phyloP scores from a whole-genome alignment of 92 coral and sea anemone species.

The Phenganax marumi region DNA sequence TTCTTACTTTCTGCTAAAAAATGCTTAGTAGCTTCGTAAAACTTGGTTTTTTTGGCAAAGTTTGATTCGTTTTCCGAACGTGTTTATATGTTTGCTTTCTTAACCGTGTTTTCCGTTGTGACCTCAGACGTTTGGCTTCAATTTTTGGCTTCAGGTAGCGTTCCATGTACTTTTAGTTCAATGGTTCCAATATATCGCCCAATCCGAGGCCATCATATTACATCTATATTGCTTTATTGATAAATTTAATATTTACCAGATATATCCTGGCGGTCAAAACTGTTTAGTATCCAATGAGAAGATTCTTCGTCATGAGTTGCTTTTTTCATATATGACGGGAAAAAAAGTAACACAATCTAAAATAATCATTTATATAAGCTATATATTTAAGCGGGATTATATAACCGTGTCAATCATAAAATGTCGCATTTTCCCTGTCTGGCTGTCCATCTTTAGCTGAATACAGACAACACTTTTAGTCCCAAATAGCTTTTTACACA shows the following conservation, averaged over 20 bases:
- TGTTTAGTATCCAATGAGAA: slow-evolving; percentile 16
- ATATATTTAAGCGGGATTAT: neutral
- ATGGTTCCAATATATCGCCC: neutral
- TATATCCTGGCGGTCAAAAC: slow-evolving; percentile 1
- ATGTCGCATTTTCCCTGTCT: too few species aligned
- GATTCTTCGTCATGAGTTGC: neutral
- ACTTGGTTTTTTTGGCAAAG: too few species aligned
- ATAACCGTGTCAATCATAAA: too few species aligned
- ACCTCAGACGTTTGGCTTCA: too few species aligned
- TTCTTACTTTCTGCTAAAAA: too few species aligned
- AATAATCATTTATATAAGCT: neutral
- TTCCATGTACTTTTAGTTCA: too few species aligned
- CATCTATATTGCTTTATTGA: neutral
- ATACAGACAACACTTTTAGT: neutral
- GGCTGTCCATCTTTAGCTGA: neutral
- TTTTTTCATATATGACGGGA: slow-evolving; percentile 11
- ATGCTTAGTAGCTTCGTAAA: too few species aligned
- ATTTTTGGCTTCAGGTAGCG: too few species aligned
- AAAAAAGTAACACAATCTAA: slow-evolving; percentile 27
- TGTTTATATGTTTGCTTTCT: too few species aligned
- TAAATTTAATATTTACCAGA: neutral
- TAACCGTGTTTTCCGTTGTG: too few species aligned
- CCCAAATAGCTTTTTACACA: too few species aligned
- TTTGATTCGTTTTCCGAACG: too few species aligned
- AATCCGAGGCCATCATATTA: neutral